These are phyloP conservation scores for Megaustenia siamemsis DNA, from an alignment of 2,888 invertebrate genomes.

Conservation along the genomic window DNA sequence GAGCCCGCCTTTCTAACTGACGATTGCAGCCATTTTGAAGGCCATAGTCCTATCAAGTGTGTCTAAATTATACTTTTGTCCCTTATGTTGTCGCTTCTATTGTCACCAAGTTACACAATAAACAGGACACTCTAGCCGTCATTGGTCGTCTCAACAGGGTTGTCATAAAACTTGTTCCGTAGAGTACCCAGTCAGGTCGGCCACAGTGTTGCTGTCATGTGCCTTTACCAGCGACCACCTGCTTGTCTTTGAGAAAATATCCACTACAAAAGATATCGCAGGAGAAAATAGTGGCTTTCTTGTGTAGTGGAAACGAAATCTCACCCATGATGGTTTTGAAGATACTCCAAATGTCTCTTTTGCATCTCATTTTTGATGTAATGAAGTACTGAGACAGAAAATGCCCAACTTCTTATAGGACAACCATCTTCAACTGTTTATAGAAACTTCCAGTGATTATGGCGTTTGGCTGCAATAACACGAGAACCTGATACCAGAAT, in stretches of 20 bases:
- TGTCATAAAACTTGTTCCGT: constrained; percentile 12
- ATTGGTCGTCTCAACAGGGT: not conserved
- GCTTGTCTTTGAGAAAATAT: constrained; percentile 1
- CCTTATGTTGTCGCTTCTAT: not conserved
- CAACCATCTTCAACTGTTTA: not conserved
- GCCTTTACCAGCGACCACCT: not conserved
- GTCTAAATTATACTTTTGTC: not conserved
- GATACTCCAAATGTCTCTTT: constrained; percentile 16
- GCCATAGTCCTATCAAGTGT: not conserved
- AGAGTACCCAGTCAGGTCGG: not conserved
- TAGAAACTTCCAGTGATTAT: not conserved
- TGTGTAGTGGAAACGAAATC: not conserved
- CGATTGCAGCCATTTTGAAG: not conserved
- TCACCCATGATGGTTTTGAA: not conserved
- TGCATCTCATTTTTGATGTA: constrained; percentile 8
- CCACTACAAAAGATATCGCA: not conserved
- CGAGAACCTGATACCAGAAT: not conserved
- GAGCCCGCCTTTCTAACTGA: not conserved
- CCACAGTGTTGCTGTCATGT: not conserved
- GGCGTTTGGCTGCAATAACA: not conserved
- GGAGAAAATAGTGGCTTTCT: not conserved
- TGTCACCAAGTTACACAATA: not conserved
- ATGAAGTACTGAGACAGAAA: constrained; percentile 22
- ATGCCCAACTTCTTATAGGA: not conserved
- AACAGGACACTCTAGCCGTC: not conserved